Evolutionary conservation across 2,888 invertebrate species (phyloP), one percentile per base, ranked within the genome.

Genomic region (Eucriotettix oculatus): DNA sequence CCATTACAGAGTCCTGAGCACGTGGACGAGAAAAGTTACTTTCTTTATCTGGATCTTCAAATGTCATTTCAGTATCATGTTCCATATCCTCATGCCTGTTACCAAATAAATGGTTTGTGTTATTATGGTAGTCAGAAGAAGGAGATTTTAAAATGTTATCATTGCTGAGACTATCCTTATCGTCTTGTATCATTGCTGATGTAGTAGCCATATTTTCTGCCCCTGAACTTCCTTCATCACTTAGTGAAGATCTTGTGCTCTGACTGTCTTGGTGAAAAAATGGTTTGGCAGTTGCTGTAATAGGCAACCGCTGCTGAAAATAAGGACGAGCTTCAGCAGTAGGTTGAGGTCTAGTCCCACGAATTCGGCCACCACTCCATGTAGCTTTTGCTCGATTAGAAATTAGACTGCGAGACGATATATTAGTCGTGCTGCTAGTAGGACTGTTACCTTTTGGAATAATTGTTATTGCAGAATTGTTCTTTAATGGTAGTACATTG

Each of bases 391-490:
- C n/a, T 16, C 42, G 12, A 16, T 44, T 52, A 16, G 53, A 29
- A 54, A 43, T 17, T 58, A 54, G 12, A 14, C 17, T 12, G 54
- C 41, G 10, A 3, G 12, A 9, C 11, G 42, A 16, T 7, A 41
- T 40, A 10, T 58, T 43, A 17, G 14, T 29, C 1, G 59, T 29
- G 11, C 56, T 1, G 12, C 59, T 14, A 7, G 41, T 42, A 14
- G 59, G 48, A 10, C 48, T 59, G n/a, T 16, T 17, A 16, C 48
- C 16, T 68, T 78, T 78, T 1, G 82, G 80, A 44, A 79, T 77
- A 12, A 80, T 79, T 1, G 82, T 79, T 40, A 82, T 77, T 1
- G 81, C 79, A 0, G 82, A 78, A 68, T 81, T 81, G 65, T 80
- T 79, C 68, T 82, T 82, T 61, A 82, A 71, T 5, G 64, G 62